phyloP scores from a whole-genome alignment of 2,888 invertebrate genomes.

The Rhamphomyia laevipes region DNA sequence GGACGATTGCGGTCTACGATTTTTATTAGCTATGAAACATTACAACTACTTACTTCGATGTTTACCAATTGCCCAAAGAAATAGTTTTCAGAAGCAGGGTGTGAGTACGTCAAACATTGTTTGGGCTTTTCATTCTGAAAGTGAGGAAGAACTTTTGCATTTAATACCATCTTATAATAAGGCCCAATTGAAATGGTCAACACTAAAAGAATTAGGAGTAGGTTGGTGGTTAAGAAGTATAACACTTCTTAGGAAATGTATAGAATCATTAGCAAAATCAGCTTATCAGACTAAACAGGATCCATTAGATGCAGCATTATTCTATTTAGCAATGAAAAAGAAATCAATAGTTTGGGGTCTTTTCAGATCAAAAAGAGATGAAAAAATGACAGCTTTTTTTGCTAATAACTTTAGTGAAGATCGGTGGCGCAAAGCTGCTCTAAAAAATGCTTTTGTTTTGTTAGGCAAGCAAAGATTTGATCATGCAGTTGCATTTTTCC shows the following conservation, averaged over 20 bases:
- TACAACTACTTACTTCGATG: conserved; percentile 91
- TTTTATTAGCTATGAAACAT: conserved; percentile 94
- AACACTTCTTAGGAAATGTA: conserved; percentile 64
- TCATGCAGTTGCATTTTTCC: conserved; percentile 97
- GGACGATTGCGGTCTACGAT: conserved; percentile 95
- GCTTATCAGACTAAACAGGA: conserved; percentile 86
- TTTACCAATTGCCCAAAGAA: conserved; percentile 79
- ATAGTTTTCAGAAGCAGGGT: conserved; percentile 73
- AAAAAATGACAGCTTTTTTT: conserved; percentile 92
- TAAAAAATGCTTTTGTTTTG: conserved; percentile 96
- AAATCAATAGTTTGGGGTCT: conserved; percentile 93
- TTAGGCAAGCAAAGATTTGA: conserved; percentile 93
- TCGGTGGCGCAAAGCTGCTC: conserved; percentile 91
- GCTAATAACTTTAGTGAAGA: conserved; percentile 86
- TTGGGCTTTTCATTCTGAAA: conserved; percentile 99
- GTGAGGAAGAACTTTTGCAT: conserved; percentile 86
- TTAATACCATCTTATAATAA: conserved; percentile 81
- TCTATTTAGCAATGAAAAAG: conserved; percentile 97
- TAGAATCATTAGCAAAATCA: conserved; percentile 89
- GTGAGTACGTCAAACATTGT: conserved; percentile 84
- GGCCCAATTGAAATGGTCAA: conserved; percentile 77
- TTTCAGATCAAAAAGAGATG: conserved; percentile 76
- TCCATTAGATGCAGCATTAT: conserved; percentile 94
- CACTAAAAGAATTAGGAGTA: conserved; percentile 76
- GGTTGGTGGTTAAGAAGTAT: conserved; percentile 95